These are phyloP conservation scores for Mormyrops attenuatus DNA, from an alignment of 2,797 vertebrate species.

Conservation along the genomic window DNA sequence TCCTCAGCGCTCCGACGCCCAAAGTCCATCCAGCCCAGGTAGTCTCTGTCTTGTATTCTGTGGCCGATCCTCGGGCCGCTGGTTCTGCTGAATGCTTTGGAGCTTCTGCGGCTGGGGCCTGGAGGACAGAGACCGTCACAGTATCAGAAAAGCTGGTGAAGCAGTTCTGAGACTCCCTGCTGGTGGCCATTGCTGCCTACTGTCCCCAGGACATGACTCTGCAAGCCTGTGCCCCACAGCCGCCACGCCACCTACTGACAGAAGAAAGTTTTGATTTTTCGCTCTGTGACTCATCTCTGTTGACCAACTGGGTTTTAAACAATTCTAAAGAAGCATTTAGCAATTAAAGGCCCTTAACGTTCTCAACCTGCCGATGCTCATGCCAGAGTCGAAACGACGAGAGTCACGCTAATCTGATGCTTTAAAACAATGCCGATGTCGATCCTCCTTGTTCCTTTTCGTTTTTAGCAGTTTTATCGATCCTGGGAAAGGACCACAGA, in stretches of 20 bases:
- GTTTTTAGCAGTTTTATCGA: background rate
- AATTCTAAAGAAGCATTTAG: background rate
- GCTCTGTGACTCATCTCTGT: background rate
- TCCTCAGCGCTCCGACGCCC: slow-evolving; percentile 89
- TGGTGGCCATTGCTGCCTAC: background rate
- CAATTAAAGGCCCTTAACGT: background rate
- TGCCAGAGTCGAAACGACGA: background rate
- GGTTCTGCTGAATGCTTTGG: slow-evolving; percentile 70
- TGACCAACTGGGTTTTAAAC: background rate
- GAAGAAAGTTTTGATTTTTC: background rate
- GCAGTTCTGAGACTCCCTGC: background rate
- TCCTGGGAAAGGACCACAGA: background rate
- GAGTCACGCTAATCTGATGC: background rate
- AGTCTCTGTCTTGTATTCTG: slow-evolving; percentile 92
- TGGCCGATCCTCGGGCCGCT: slow-evolving; percentile 68
- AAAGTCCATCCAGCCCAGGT: slow-evolving; percentile 98
- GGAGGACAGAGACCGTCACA: background rate
- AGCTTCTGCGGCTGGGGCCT: slow-evolving; percentile 64
- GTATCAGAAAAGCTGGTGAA: background rate
- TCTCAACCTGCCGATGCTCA: background rate
- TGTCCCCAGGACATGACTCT: background rate
- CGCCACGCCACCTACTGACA: background rate
- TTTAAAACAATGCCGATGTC: background rate
- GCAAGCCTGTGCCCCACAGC: background rate
- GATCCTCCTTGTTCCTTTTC: background rate